Evolutionary conservation across 2,113 vertebrate species (phyloP), one percentile per base, ranked within the genome.

Genomic region (Hemiprocne comata): DNA sequence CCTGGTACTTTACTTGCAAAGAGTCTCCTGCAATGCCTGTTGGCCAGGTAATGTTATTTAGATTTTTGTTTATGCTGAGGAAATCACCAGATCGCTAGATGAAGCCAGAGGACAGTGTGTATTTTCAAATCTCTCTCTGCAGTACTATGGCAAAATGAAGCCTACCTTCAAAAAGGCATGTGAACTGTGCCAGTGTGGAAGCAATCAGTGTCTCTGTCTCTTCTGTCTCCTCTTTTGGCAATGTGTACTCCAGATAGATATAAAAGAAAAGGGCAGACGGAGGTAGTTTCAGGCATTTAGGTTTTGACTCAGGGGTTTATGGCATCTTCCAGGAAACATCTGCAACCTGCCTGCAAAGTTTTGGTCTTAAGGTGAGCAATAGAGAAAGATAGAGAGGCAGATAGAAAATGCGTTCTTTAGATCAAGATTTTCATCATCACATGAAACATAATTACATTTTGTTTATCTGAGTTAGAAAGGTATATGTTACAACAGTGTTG

Each of bases 141-240:
- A 61, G 5, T 51, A 38, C 3, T 12, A 7, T 24, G 15, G 17
- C 33, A 91, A 93, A 90, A 51, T 25, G 38, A 62, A 93, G 34
- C 12, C 16, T 85, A 13, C 36, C 33, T 82, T 73, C 51, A 54
- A 10, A 6, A 50, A 38, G 44, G 8, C 8, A 28, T 9, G 14
- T 0, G 1, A 62, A 36, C 28, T 64, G 46, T 0, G 1, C 20
- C 0, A 0, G 5, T 7, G 15, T 36, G 38, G 51, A 87, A 74
- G 18, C 60, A 85, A 51, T 16, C 8, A 7, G 9, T 33, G 14
- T 34, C 13, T 70, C 20, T 79, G 9, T 9, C 54, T 82, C 84
- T 71, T 75, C n/a, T 34, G 8, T 54, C 12, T 65, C 72, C 20
- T 57, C 16, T 80, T 91, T 77, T 25, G 31, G 7, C 15, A 33